These are phyloP conservation scores for Tragulus kanchil DNA, from an alignment of 2,113 vertebrate species.

Conservation along the genomic window DNA sequence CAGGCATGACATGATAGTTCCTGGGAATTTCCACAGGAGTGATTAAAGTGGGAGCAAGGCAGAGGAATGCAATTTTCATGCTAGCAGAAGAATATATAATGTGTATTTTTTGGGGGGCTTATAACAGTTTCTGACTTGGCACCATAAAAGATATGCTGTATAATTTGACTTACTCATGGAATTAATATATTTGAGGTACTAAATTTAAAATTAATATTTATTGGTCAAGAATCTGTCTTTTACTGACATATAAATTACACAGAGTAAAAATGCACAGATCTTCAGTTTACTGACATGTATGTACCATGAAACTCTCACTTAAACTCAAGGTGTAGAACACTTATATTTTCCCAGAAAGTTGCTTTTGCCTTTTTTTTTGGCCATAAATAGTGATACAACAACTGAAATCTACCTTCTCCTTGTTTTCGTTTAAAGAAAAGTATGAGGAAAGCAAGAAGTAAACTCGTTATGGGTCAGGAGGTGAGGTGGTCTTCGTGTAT, in stretches of 20 bases:
- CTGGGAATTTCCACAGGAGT: neutral
- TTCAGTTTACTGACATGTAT: neutral
- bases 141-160: neutral
- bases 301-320: neutral
- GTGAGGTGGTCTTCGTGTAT: neutral
- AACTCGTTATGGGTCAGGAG: neutral
- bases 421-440: slow-evolving; percentile 43
- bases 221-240: neutral
- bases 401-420: neutral
- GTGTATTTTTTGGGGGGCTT: neutral
- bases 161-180: slow-evolving; percentile 13
- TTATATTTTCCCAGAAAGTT: neutral
- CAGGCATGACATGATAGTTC: neutral
- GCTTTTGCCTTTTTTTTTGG: slow-evolving; percentile 50
- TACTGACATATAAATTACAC: neutral
- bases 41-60: neutral
- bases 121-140: slow-evolving; percentile 14
- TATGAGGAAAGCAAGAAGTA: neutral
- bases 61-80: neutral
- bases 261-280: neutral
- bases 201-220: slow-evolving; percentile 58
- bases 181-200: neutral
- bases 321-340: neutral
- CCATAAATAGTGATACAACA: neutral
- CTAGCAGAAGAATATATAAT: neutral